A percentile compares a stretch with the other conserved stretches of the same genome.
Evolutionary conservation across 1,140 invertebrate species (phyloP).

Genomic region (Planococcus citri): DNA sequence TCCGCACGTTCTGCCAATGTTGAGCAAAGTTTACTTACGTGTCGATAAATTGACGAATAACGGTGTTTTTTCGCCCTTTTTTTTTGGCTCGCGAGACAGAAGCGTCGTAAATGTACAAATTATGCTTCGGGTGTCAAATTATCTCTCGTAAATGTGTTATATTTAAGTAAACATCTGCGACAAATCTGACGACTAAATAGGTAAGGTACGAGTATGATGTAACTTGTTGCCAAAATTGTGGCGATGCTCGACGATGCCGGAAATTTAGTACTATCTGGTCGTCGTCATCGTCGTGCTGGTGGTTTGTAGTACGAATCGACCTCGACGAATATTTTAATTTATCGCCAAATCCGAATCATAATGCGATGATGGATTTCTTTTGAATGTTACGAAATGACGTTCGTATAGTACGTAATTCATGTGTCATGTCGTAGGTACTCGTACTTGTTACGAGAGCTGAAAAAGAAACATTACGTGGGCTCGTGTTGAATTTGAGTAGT

Average conservation of each 20-base stretch:
- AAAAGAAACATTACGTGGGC: too few relatives aligned
- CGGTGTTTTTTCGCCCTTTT: not conserved
- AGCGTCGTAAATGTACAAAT: not conserved
- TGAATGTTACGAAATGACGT: too few relatives aligned
- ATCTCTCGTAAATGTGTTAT: not conserved
- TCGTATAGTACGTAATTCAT: too few relatives aligned
- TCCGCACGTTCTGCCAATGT: too few relatives aligned
- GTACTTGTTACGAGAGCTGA: too few relatives aligned
- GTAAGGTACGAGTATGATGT: not conserved
- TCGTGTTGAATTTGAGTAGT: too few relatives aligned
- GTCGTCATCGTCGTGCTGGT: too few relatives aligned
- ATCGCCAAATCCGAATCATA: not conserved
- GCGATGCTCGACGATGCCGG: too few relatives aligned
- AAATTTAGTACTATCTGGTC: not conserved
- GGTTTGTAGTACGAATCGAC: not conserved
- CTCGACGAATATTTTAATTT: not conserved
- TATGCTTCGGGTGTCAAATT: not conserved
- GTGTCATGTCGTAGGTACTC: too few relatives aligned
- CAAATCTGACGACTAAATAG: not conserved
- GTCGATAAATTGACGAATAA: not conserved
- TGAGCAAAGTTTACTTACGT: not conserved
- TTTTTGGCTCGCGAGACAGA: not conserved
- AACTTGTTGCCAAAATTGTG: not conserved
- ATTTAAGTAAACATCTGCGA: constrained; percentile 1
- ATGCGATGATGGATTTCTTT: not conserved